Conservation (phyloP, 2,113 vertebrate species). For the Pagrus major region DNA sequence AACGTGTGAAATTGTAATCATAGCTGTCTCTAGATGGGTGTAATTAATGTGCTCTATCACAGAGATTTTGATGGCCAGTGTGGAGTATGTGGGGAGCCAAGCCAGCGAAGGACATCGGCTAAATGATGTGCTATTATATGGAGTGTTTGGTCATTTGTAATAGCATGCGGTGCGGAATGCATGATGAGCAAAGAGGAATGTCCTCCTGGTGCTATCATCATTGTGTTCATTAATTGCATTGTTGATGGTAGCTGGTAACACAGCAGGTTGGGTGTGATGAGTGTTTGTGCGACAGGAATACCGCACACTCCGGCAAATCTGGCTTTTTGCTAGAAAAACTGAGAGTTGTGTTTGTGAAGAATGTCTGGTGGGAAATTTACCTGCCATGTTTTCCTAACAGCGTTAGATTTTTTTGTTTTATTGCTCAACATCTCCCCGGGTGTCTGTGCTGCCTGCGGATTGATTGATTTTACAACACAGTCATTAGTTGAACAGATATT, state of each 20-base stretch:
- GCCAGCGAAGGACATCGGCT: constrained; percentile 82
- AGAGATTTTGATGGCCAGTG: constrained; percentile 90
- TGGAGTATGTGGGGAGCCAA: constrained; percentile 85
- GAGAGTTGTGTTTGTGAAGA: constrained; percentile 18
- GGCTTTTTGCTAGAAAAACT: not conserved
- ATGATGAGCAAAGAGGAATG: constrained; percentile 75
- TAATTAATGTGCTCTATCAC: constrained; percentile 96
- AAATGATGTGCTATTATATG: constrained; percentile 85
- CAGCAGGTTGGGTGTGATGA: constrained; percentile 65
- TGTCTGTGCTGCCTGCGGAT: constrained; percentile 26
- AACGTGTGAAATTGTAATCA: constrained; percentile 98
- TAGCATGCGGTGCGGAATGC: constrained; percentile 69
- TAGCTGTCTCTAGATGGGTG: constrained; percentile 92
- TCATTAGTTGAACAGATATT: constrained; percentile 76
- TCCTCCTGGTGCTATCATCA: constrained; percentile 74
- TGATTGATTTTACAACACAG: constrained; percentile 46
- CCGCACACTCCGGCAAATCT: constrained; percentile 27
- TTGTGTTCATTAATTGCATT: constrained; percentile 79
- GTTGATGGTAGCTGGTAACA: constrained; percentile 66
- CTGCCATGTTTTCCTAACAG: constrained; percentile 11
- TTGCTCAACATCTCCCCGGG: constrained; percentile 28
- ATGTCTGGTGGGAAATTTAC: constrained; percentile 36
- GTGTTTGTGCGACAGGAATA: constrained; percentile 59
- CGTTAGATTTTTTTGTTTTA: constrained; percentile 1
- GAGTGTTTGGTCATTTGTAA: constrained; percentile 83